A percentile compares a stretch with the other conserved stretches of the same genome.
Conservation (phyloP, 1,140 invertebrate genomes). For the Proctacanthus coquilletti region DNA sequence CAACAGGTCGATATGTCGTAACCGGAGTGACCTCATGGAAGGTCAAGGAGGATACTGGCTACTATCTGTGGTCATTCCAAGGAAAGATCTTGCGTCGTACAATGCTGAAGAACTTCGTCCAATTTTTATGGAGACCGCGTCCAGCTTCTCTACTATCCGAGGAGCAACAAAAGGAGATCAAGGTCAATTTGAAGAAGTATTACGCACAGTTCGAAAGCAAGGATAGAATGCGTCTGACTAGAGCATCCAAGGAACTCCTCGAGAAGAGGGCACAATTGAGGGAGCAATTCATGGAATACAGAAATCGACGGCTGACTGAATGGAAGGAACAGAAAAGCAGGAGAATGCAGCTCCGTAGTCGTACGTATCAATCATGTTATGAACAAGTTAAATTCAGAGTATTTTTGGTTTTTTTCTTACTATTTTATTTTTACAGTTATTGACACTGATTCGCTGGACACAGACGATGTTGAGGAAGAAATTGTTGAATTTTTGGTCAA, state of each 20-base stretch:
- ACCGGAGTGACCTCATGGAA: conserved; percentile 92
- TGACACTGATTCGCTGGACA: conserved; percentile 81
- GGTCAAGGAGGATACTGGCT: conserved; percentile 90
- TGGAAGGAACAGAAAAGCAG: conserved; percentile 61
- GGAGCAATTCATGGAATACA: conserved; percentile 72
- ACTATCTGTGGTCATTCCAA: conserved; percentile 97
- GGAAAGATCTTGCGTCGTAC: conserved; percentile 61
- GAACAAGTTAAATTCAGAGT: not conserved
- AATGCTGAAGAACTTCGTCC: conserved; percentile 82
- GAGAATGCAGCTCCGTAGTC: conserved; percentile 68
- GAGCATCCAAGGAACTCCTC: conserved; percentile 92
- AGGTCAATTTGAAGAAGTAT: conserved; percentile 97
- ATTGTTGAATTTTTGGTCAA: conserved; percentile 95
- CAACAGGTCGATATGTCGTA: conserved; percentile 92
- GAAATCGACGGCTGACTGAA: conserved; percentile 55
- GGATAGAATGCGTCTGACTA: conserved; percentile 80
- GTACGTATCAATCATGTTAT: conserved; percentile 39
- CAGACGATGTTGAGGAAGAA: conserved; percentile 84
- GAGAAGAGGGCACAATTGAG: conserved; percentile 84
- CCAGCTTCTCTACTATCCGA: conserved; percentile 70
- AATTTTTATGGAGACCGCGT: conserved; percentile 90
- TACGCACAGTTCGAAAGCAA: conserved; percentile 91
- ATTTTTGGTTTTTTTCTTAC: conserved; percentile 10
- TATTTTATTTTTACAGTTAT: conserved; percentile 49
- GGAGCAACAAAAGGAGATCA: conserved; percentile 81